Evolutionary conservation across 2,113 vertebrate genomes (phyloP), one percentile per base, ranked within the genome.

Genomic region (Engystomops pustulosus): DNA sequence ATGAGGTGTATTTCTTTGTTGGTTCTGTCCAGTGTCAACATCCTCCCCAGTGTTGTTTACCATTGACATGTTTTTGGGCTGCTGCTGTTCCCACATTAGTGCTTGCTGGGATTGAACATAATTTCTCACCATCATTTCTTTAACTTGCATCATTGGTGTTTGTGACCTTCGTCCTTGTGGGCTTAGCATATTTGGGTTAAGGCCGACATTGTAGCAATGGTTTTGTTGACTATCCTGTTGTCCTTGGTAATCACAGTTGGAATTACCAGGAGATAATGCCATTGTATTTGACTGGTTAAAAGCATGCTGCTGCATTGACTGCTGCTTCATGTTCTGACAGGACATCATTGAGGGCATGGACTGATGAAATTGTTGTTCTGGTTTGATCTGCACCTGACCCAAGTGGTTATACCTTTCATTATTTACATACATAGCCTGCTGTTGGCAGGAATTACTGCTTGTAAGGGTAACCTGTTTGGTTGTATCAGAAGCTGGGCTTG

Each of bases 101-200:
- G 95, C 97, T 91, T 98, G 97, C 89, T 98, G 98, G 0, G 97
- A 96, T 87, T 98, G 96, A 27, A 98, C 95, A 2, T 99, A 99
- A 87, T 95, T 97, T 77, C 97, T 92, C 44, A 98, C 96, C 92
- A 98, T 96, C 93, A 94, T 96, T 74, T 98, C 96, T 86, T 98
- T 99, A 85, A 95, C 93, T 85, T 98, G 97, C 90, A 93, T 86
- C 90, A 96, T 92, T 49, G 94, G 94, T 5, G 94, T 93, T 89
- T 95, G 95, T 4, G 90, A 82, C 79, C 90, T 92, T 87, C 70
- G 87, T 12, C 62, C 87, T 0, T 3, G 90, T 0, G 79, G 91
- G 87, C 60, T 92, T 90, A 80, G 4, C 83, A 94, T 53, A 89
- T 91, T 55, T 90, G 89, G 71, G 44, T 68, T 89, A 92, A 87